Base-by-base conservation (phyloP, 2,113 vertebrate species). In the Garra rufa region DNA sequence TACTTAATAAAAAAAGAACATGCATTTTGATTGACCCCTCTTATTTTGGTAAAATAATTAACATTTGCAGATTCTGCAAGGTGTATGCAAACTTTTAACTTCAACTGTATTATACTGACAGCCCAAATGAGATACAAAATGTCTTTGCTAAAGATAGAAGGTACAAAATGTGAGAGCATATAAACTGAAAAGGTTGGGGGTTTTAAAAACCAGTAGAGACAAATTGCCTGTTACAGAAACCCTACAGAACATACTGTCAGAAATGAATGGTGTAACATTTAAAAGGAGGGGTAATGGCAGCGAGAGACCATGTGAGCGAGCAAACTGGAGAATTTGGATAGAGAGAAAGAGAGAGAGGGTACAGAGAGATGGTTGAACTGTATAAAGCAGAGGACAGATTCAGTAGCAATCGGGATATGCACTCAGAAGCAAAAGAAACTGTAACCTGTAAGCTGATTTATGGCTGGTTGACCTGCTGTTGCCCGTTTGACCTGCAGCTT, bases 311-410 rank as follows among this genome's bases (percentile, higher is more conserved):
- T 87, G 87, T 69, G 88, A 81, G 67, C 73, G 57, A 14, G 5
- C 6, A 30, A 59, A 34, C 17, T 69, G 14, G 10, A 8, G 43
- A 55, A 43, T 28, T 52, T 67, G 82, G 81, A 90, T 82, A 77
- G 85, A 89, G 70, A 88, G 70, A 86, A 59, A 83, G 43, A 46
- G 83, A n/a, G 9, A 79, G 75, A 89, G 82, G 21, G 73, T 19
- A 38, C 15, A 69, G 15, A 61, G 6, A 69, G 17, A 69, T 17
- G 67, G 91, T 88, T 85, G 89, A 90, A 89, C 88, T 78, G 83
- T 28, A 83, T 82, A 83, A 70, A 80, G 57, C 71, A 21, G 13
- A 41, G 24, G 28, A 73, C 79, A 70, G 59, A 82, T 75, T 8
- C 38, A 17, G 15, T 67, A 50, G 24, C 34, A 74, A 57, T 43